Base-by-base conservation (phyloP, 2,888 invertebrate genomes). In the Drosophila meridionalis region DNA sequence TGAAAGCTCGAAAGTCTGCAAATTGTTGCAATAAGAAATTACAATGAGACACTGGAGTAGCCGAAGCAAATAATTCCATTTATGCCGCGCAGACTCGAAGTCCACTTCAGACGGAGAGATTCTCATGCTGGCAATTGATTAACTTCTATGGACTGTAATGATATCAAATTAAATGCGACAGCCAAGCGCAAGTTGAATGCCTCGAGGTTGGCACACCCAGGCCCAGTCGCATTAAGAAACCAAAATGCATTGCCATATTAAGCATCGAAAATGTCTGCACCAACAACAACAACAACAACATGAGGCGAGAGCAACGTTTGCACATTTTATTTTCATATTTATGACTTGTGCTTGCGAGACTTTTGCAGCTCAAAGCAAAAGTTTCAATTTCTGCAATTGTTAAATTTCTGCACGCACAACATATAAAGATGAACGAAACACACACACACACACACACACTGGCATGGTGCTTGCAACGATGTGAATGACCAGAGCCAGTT, bases 331-430 rank as follows among this genome's bases (percentile, higher is more conserved):
- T 72, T 73, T 82, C 63, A 83, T 77, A 77, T 83, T 70, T 72
- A 76, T 74, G 77, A 68, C 65, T 86, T 69, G 65, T 66, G 77
- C 68, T 67, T 76, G 80, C 59, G 66, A 67, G 69, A 63, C 65
- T 65, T 65, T 69, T 61, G 63, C 62, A 65, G 65, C 60, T 63
- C 66, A 38, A 70, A 64, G 81, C 75, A 84, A 84, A 82, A 87
- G 87, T 87, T 87, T 87, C 85, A 85, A 77, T 87, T 84, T 83
- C 80, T 70, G 76, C 88, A 86, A 83, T 87, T 88, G 86, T 82
- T 85, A 76, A 88, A 83, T 85, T 88, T 81, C 70, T 88, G 83
- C 84, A 83, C 81, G 86, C 83, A 85, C 85, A 79, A 81, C 79
- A 81, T 76, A 80, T 85, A 79, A 76, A 78, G 79, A 69, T 84